Conservation (phyloP, 2,797 vertebrate genomes). For the Lepidocolaptes lacrymiger region DNA sequence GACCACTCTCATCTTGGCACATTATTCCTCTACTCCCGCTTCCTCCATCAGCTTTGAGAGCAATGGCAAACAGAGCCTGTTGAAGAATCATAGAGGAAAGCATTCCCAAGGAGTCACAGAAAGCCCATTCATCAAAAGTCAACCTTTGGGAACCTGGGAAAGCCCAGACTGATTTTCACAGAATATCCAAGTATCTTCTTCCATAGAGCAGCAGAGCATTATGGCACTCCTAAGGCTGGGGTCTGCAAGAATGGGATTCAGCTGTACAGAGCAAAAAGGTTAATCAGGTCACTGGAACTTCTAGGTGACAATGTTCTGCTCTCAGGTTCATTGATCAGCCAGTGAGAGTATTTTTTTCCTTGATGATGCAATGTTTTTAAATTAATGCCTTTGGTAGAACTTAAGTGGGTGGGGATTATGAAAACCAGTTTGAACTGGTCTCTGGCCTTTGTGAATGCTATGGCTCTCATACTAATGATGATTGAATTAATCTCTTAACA, state of each 20-base stretch:
- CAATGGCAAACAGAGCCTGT: background rate
- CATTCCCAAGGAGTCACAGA: background rate
- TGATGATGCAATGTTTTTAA: conserved; percentile 42
- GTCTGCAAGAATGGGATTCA: background rate
- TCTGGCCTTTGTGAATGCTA: conserved; percentile 45
- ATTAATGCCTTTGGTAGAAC: conserved; percentile 57
- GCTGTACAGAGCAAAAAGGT: background rate
- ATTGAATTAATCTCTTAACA: conserved; percentile 69
- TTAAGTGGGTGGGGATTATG: conserved; percentile 60
- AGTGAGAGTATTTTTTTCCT: conserved; percentile 59
- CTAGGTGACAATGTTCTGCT: background rate
- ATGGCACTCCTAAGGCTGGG: background rate
- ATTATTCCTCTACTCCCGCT: background rate
- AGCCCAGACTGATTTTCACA: background rate
- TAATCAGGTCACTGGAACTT: conserved; percentile 52
- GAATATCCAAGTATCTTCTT: background rate
- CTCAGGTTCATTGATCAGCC: conserved; percentile 54
- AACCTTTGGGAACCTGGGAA: background rate
- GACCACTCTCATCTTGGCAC: background rate
- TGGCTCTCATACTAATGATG: conserved; percentile 45
- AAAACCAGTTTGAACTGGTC: conserved; percentile 60
- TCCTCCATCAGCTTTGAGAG: background rate
- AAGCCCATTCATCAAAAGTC: background rate
- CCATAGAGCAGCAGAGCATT: background rate
- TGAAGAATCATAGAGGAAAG: background rate